Conservation (phyloP, 1,140 invertebrate genomes). For the Coboldia fuscipes region DNA sequence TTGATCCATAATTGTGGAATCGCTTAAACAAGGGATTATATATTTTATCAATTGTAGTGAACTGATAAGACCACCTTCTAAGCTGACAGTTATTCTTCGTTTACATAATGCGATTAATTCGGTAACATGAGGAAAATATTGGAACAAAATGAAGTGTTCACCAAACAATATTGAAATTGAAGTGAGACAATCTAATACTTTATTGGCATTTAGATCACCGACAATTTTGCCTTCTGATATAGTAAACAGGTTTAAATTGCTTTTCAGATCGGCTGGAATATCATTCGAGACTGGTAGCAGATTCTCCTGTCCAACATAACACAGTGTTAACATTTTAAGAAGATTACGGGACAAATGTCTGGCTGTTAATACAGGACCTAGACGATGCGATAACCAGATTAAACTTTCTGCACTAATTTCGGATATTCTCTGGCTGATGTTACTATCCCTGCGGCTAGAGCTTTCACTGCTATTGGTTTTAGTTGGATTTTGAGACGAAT, state of each 20-base stretch:
- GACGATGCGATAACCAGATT: slow-evolving; percentile 74
- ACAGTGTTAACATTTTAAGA: slow-evolving; percentile 78
- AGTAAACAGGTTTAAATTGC: slow-evolving; percentile 29
- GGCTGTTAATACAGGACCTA: slow-evolving; percentile 88
- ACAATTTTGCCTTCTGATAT: slow-evolving; percentile 34
- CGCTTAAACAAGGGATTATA: slow-evolving; percentile 61
- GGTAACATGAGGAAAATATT: slow-evolving; percentile 83
- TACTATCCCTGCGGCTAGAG: neutral
- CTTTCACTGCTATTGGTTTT: slow-evolving; percentile 4
- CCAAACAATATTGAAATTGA: slow-evolving; percentile 75
- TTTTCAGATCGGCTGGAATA: slow-evolving; percentile 14
- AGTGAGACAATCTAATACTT: slow-evolving; percentile 71
- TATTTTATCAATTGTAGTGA: slow-evolving; percentile 60
- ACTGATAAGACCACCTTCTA: slow-evolving; percentile 77
- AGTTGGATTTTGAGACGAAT: neutral
- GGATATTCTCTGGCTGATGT: slow-evolving; percentile 35
- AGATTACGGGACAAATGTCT: slow-evolving; percentile 78
- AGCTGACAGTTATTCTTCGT: slow-evolving; percentile 50
- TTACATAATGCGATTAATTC: slow-evolving; percentile 59
- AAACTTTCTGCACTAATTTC: slow-evolving; percentile 82
- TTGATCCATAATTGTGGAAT: slow-evolving; percentile 67
- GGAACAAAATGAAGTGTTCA: slow-evolving; percentile 78
- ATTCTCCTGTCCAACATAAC: slow-evolving; percentile 75
- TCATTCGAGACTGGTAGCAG: slow-evolving; percentile 22
- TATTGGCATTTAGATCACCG: slow-evolving; percentile 62